Conservation (phyloP, 2,797 vertebrate genomes). For the Leptatherina wallacei region DNA sequence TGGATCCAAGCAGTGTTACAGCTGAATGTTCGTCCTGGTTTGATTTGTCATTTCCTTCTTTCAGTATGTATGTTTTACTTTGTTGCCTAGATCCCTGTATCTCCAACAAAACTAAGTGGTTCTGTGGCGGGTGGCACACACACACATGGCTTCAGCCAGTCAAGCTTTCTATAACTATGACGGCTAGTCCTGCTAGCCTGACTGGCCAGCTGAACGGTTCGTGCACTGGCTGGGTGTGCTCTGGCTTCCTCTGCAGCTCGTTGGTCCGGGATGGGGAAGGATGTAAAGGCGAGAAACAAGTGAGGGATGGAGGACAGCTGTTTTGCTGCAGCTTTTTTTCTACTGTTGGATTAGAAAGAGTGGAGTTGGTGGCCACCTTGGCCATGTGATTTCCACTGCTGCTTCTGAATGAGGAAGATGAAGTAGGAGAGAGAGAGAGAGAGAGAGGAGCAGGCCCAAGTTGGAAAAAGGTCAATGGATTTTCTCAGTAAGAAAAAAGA, state of each 20-base stretch:
- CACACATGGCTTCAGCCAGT: constrained; percentile 81
- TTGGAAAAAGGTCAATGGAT: constrained; percentile 34
- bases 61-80: constrained; percentile 38
- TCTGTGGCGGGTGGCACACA: constrained; percentile 69
- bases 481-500: constrained; percentile 36
- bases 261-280: constrained; percentile 53
- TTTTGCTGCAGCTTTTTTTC: constrained; percentile 79
- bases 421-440: constrained; percentile 17
- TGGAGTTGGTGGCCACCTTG: constrained; percentile 60
- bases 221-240: constrained; percentile 70
- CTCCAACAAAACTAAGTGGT: constrained; percentile 66
- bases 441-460: constrained; percentile 28
- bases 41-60: constrained; percentile 71
- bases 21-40: constrained; percentile 60
- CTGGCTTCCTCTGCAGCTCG: constrained; percentile 80
- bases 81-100: constrained; percentile 61
- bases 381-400: constrained; percentile 73
- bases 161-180: constrained; percentile 85
- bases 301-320: constrained; percentile 38
- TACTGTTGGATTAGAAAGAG: constrained; percentile 78
- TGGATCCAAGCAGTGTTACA: constrained; percentile 81
- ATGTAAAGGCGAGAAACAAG: constrained; percentile 30
- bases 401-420: constrained; percentile 67
- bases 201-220: constrained; percentile 78
- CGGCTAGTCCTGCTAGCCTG: constrained; percentile 87